Evolutionary conservation across 2,888 invertebrate genomes (phyloP).

Genomic region (Reticulitermes lucifugus): DNA sequence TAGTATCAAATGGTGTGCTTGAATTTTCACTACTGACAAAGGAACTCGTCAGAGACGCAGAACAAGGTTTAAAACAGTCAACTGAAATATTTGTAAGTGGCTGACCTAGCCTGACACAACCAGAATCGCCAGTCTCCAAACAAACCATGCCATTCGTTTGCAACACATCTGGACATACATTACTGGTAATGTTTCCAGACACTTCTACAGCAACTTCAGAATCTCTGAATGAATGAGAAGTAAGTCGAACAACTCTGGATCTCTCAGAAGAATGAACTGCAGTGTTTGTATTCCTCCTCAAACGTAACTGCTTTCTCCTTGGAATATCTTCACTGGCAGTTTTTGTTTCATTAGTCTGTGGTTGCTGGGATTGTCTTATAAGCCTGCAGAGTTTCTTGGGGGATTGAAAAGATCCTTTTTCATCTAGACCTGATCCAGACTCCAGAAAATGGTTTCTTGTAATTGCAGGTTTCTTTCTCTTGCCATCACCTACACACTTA

Average conservation of each 20-base stretch:
- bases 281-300: background rate
- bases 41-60: background rate
- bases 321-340: background rate
- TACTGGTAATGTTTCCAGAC: background rate
- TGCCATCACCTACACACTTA: background rate
- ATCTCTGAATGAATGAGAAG: background rate
- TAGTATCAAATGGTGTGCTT: background rate
- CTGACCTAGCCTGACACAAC: background rate
- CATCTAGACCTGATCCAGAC: background rate
- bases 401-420: background rate
- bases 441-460: background rate
- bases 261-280: background rate
- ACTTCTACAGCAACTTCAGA: slow-evolving; percentile 16
- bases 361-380: background rate
- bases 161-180: background rate
- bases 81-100: background rate
- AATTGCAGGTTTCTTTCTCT: background rate
- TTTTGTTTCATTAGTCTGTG: slow-evolving; percentile 46
- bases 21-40: background rate
- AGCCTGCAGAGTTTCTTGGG: slow-evolving; percentile 17
- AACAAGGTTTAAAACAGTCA: background rate
- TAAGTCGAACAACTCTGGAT: slow-evolving; percentile 4
- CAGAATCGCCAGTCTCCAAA: background rate
- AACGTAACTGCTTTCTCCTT: slow-evolving; percentile 10
- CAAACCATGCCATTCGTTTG: background rate